Evolutionary conservation across 2,113 vertebrate species (phyloP), one percentile per base, ranked within the genome.

Genomic region (Bombycilla garrulus): DNA sequence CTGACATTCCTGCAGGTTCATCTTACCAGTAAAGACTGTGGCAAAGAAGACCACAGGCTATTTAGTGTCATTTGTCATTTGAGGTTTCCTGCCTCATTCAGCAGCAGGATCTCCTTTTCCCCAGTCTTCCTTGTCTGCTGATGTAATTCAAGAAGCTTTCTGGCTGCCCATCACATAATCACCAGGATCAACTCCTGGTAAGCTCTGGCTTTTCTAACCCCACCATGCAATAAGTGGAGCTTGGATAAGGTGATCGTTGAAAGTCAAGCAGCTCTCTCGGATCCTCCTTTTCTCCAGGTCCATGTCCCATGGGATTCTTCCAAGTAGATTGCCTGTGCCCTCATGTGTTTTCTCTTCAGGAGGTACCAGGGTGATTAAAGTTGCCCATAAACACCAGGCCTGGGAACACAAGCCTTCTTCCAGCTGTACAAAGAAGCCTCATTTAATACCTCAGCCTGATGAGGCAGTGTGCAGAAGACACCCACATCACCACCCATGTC

Each of bases 401-500:
- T 51, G 25, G 14, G 66, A 66, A 67, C 58, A 45, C 3, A 38
- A 72, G 40, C 65, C 26, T 61, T 77, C 53, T 40, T 36, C 42
- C 25, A 67, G 25, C 26, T 51, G n/a, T 26, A 26, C 23, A n/a
- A 71, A 71, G 51, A 29, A 44, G 26, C 5, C 31, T 81, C 23
- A n/a, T 8, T 50, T 77, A 38, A 20, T 48, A 19, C n/a, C 58
- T 26, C 45, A 71, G 64, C n/a, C 36, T n/a, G 29, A 62, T 51
- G 8, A 36, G 44, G n/a, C 38, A 38, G 61, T 2, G 31, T 48
- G 56, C 21, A 80, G 31, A 50, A 38, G 31, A 48, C 12, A 19
- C 31, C 22, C 17, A 29, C 36, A 78, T 1, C 48, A 58, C 14
- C n/a, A 64, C 16, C 33, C 2, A 0, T 3, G 36, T 4, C 0